Evolutionary conservation across 1,140 invertebrate genomes (phyloP), one percentile per base, ranked within the genome.

Genomic region (Chironomus striatipennis): DNA sequence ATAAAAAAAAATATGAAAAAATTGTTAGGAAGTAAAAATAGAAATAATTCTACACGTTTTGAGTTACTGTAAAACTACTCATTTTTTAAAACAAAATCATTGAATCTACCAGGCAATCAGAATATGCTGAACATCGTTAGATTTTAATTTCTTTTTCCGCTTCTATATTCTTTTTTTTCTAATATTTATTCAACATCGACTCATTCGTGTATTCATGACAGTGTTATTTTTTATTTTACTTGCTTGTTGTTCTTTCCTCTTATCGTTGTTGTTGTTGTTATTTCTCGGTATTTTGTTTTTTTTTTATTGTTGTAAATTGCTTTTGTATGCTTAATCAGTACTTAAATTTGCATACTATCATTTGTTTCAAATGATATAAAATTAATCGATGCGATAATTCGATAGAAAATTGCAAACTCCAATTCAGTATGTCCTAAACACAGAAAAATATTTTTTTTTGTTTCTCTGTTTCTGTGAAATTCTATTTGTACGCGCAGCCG

Each of bases 21-120:
- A 5, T 34, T 34, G 24, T 1, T 2, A 34, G 24, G 24, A 34
- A 34, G 24, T n/a, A n/a, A 57, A 21, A 70, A 70, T 70, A 18
- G 65, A 18, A 70, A 70, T 70, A 70, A 70, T 70, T 70, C 18
- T 17, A 20, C 65, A 21, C 7, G 20, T 9, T 17, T 9, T 10
- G 17, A 70, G 65, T 70, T 20, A 70, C 65, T 70, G 65, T 70
- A 70, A 70, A 70, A 70, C 65, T 70, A 70, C 65, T 70, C 65
- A 70, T 70, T 70, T 70, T 70, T 70, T 70, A 70, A 70, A 70
- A 70, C 18, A 70, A 70, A 70, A 70, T 70, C 65, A 70, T 70
- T 70, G 65, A 70, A 70, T 70, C 18, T 70, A 70, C 65, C 65
- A 70, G 18, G 65, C 17, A 6, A 70, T 18, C 65, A 70, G 17